Evolutionary conservation across 2,113 vertebrate species (phyloP).

Genomic region (Pampusana beccarii): DNA sequence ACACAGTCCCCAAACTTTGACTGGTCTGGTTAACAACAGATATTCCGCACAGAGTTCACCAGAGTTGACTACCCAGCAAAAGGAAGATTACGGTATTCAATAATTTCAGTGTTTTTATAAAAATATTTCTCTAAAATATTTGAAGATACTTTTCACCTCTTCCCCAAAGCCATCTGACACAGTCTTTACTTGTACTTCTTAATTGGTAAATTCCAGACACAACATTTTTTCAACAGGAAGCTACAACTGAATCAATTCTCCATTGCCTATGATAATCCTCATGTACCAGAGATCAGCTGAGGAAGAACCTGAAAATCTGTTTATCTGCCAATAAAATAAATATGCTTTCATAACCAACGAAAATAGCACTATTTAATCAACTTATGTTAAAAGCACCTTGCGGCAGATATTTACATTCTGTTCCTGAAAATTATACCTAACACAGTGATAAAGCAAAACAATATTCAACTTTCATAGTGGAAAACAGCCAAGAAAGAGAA

Average conservation of each 20-base stretch:
- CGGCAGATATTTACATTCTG: background rate
- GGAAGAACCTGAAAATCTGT: background rate
- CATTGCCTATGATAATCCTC: background rate
- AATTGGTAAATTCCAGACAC: background rate
- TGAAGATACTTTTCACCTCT: background rate
- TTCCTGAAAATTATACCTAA: background rate
- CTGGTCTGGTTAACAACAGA: background rate
- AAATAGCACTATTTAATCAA: background rate
- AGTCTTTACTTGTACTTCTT: background rate
- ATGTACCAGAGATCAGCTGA: background rate
- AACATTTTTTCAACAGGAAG: background rate
- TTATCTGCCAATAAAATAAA: background rate
- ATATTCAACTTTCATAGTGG: background rate
- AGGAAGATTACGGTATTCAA: background rate
- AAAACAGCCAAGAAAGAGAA: background rate
- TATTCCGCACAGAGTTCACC: background rate
- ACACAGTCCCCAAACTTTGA: rapidly evolving
- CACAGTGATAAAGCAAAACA: background rate
- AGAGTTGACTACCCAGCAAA: background rate
- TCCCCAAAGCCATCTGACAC: background rate
- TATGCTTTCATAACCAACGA: background rate
- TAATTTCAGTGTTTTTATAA: background rate
- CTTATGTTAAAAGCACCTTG: background rate
- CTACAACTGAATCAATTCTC: background rate
- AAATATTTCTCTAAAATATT: background rate